These are phyloP conservation scores for Drosophila lacicola DNA, from an alignment of 2,888 invertebrate genomes.

Conservation along the genomic window DNA sequence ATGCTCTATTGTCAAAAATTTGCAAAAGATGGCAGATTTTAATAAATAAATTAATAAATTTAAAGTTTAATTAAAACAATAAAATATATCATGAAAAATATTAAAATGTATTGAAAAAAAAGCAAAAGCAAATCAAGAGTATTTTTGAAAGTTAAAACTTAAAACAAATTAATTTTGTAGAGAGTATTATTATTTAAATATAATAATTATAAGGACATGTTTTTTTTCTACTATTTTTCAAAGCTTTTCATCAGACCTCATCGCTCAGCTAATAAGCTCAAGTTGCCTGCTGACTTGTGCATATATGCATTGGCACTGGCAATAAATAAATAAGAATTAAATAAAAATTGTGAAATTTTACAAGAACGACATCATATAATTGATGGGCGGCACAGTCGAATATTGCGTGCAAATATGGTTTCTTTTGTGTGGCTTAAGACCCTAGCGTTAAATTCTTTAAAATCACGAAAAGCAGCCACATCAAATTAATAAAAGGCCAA, in stretches of 20 bases:
- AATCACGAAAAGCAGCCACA: conserved; percentile 10
- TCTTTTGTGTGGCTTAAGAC: not conserved
- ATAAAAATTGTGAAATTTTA: conserved; percentile 56
- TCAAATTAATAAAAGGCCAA: conserved; percentile 33
- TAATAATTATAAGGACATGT: no score
- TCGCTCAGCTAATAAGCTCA: conserved; percentile 1
- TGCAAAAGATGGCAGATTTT: no score
- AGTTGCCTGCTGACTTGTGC: not conserved
- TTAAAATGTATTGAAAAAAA: not conserved
- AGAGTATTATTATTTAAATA: no score
- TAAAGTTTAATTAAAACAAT: not conserved
- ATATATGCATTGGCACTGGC: conserved; percentile 39
- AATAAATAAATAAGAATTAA: conserved; percentile 68
- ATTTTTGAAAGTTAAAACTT: no score
- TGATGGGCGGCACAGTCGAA: conserved; percentile 30
- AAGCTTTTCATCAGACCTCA: not conserved
- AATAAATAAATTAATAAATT: not conserved
- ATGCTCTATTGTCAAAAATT: conserved; percentile 24
- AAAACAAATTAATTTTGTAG: no score
- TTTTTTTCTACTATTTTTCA: not conserved
- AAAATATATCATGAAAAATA: not conserved
- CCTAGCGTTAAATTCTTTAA: conserved; percentile 9
- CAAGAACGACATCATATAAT: conserved; percentile 52
- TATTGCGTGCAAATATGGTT: not conserved
- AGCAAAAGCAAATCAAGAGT: no score